A percentile compares a stretch with the other conserved stretches of the same genome.
phyloP scores from a whole-genome alignment of 2,888 invertebrate species.

The Orthosia gothica region DNA sequence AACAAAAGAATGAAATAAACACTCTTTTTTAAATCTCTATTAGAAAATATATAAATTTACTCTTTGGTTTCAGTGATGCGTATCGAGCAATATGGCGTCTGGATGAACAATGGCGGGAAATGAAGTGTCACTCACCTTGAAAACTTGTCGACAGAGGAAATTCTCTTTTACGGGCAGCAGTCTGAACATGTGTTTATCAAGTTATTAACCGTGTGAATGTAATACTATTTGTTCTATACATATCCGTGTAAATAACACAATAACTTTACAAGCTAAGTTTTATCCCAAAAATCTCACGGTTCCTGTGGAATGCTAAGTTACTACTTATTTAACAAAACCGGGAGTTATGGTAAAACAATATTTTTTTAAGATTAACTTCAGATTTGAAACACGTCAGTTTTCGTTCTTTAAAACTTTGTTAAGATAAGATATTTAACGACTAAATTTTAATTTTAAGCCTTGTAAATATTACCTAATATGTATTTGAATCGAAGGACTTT shows the following conservation, averaged over 20 bases:
- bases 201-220: background rate
- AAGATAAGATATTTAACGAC: too few relatives aligned
- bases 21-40: too few relatives aligned
- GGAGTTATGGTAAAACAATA: background rate
- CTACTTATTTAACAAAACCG: background rate
- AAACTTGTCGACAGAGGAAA: conserved; percentile 97
- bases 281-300: background rate
- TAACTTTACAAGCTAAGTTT: background rate
- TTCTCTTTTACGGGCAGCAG: conserved; percentile 98
- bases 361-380: background rate
- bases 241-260: too few relatives aligned
- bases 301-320: background rate
- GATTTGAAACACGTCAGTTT: background rate
- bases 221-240: too few relatives aligned
- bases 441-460: too few relatives aligned
- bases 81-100: conserved; percentile 69
- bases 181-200: conserved; percentile 88
- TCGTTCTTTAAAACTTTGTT: background rate
- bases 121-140: conserved; percentile 94
- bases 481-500: background rate
- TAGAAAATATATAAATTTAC: conserved; percentile 34
- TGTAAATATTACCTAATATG: background rate
- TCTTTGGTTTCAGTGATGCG: conserved; percentile 31
- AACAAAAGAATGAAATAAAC: too few relatives aligned
- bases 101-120: conserved; percentile 71